A percentile compares a stretch with the other conserved stretches of the same genome.
Evolutionary conservation across 2,113 vertebrate genomes (phyloP).

Genomic region (Camelus bactrianus): DNA sequence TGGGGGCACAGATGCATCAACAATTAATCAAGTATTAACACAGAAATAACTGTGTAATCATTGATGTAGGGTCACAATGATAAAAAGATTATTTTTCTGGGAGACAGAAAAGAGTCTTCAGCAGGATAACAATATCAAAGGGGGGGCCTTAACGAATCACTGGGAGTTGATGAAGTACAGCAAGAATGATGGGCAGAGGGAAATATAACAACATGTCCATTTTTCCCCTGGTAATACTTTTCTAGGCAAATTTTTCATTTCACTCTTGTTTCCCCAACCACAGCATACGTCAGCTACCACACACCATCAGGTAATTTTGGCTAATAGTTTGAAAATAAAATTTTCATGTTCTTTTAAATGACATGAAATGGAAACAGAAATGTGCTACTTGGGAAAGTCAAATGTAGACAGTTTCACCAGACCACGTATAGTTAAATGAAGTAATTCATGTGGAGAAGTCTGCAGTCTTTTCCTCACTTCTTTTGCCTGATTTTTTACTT

Average conservation of each 20-base stretch:
- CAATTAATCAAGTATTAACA: not conserved
- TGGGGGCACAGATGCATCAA: not conserved
- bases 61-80: not conserved
- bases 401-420: not conserved
- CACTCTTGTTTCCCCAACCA: not conserved
- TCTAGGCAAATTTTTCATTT: not conserved
- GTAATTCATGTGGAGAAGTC: not conserved
- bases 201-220: not conserved
- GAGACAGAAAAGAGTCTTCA: not conserved
- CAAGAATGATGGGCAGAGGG: not conserved
- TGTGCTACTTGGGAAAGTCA: not conserved
- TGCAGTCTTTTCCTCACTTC: not conserved
- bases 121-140: not conserved
- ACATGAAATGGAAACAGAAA: not conserved
- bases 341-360: slow-evolving; percentile 25
- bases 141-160: not conserved
- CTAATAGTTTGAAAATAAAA: slow-evolving; percentile 15
- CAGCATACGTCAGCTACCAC: not conserved
- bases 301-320: not conserved
- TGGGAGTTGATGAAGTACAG: not conserved
- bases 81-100: not conserved
- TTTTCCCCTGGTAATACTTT: not conserved
- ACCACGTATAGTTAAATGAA: not conserved
- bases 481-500: not conserved
- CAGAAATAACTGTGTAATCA: not conserved